Evolutionary conservation across 2,797 vertebrate species (phyloP).

Genomic region (Uromys caudimaculatus): DNA sequence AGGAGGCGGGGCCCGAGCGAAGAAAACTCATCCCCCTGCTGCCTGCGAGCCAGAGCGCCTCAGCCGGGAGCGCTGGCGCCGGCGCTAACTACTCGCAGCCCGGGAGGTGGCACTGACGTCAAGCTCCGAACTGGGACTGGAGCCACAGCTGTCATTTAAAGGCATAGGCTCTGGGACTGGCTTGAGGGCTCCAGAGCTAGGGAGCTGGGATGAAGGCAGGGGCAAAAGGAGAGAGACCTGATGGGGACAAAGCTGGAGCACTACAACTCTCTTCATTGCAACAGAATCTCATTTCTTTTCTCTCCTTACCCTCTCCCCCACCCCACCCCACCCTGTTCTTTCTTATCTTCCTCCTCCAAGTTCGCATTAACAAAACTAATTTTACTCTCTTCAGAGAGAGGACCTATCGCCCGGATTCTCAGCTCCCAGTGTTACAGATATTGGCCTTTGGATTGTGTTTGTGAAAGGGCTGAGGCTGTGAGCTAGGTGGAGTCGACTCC

Average conservation of each 20-base stretch:
- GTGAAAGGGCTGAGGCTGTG: neutral
- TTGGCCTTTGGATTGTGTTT: neutral
- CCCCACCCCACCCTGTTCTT: too few relatives aligned
- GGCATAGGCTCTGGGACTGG: neutral
- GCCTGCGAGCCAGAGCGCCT: constrained; percentile 6
- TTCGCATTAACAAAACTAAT: neutral
- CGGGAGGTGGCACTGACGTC: constrained; percentile 81
- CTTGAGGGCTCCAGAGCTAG: neutral
- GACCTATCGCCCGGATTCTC: neutral
- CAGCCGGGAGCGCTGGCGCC: constrained; percentile 22
- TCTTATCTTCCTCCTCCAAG: neutral
- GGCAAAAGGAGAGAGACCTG: accelerated
- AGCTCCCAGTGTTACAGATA: neutral
- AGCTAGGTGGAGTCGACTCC: neutral
- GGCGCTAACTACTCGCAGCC: constrained; percentile 58
- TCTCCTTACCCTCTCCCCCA: too few relatives aligned
- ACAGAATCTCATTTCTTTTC: too few relatives aligned
- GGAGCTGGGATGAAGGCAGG: constrained; percentile 21
- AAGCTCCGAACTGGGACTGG: constrained; percentile 68
- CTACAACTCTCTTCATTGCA: accelerated
- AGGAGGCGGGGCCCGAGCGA: constrained; percentile 36
- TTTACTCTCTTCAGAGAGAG: neutral
- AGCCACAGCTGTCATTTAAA: constrained; percentile 82
- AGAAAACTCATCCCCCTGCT: constrained; percentile 55
- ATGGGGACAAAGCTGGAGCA: accelerated